Evolutionary conservation across 2,113 vertebrate genomes (phyloP).

Genomic region (Coptodon bakossiorum): DNA sequence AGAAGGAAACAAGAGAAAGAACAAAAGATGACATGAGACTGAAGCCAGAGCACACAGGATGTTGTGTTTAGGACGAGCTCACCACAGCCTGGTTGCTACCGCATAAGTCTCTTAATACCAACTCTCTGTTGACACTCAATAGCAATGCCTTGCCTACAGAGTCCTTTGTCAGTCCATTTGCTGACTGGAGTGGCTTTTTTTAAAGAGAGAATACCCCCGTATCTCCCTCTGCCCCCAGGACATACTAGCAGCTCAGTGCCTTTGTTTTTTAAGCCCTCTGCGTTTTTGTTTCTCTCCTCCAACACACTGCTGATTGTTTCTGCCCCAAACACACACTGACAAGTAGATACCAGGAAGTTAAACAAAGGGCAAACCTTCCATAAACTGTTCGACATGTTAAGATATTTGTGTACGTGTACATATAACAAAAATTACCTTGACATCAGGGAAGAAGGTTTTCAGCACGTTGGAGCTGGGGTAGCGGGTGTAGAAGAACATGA

Average conservation of each 20-base stretch:
- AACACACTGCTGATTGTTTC: slow-evolving; percentile 62
- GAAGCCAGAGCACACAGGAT: slow-evolving; percentile 61
- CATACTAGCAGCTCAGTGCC: slow-evolving; percentile 69
- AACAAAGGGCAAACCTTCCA: not conserved
- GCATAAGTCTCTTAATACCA: slow-evolving; percentile 64
- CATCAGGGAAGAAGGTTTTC: slow-evolving; percentile 89
- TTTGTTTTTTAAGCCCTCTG: slow-evolving; percentile 72
- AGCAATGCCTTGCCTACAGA: slow-evolving; percentile 69
- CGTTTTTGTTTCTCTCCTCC: slow-evolving; percentile 69
- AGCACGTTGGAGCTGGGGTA: slow-evolving; percentile 91
- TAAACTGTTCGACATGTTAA: not conserved
- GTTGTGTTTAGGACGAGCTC: slow-evolving; percentile 60
- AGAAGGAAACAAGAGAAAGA: not conserved
- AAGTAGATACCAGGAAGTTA: slow-evolving; percentile 34
- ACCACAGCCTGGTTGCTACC: slow-evolving; percentile 39
- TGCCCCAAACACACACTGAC: slow-evolving; percentile 45
- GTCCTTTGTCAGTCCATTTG: slow-evolving; percentile 77
- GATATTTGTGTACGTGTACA: not conserved
- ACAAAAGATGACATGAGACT: slow-evolving; percentile 36
- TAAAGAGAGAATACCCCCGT: slow-evolving; percentile 71
- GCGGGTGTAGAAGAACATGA: slow-evolving; percentile 98
- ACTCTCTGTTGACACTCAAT: slow-evolving; percentile 71
- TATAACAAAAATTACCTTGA: slow-evolving; percentile 78
- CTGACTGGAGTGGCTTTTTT: slow-evolving; percentile 78
- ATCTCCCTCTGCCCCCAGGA: slow-evolving; percentile 73